Evolutionary conservation across 1,140 invertebrate genomes (phyloP).

Genomic region (Tribolium castaneum): DNA sequence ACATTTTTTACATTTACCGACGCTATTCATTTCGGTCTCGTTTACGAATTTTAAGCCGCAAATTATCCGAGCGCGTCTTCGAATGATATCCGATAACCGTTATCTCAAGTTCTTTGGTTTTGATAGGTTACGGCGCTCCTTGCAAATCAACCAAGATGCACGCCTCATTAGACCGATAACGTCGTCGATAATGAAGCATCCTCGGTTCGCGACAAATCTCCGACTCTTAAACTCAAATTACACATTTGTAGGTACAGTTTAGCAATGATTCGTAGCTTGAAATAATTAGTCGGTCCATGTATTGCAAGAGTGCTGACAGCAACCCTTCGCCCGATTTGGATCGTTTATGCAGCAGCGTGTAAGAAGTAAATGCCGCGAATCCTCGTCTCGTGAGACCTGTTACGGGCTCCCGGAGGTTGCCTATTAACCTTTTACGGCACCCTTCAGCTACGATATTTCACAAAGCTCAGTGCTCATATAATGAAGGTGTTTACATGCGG

Average conservation of each 20-base stretch:
- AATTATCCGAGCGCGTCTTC: not conserved
- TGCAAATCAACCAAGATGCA: not conserved
- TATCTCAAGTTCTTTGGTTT: not conserved
- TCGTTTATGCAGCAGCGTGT: slow-evolving; percentile 47
- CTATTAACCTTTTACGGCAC: slow-evolving; percentile 52
- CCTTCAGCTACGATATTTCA: slow-evolving; percentile 49
- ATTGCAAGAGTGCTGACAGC: not conserved
- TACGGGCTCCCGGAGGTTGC: slow-evolving; percentile 47
- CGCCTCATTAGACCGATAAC: slow-evolving; percentile 15
- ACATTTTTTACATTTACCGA: no score
- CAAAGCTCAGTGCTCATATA: slow-evolving; percentile 51
- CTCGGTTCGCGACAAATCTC: not conserved
- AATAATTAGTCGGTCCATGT: slow-evolving; percentile 8
- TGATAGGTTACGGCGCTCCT: not conserved
- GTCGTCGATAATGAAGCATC: slow-evolving; percentile 19
- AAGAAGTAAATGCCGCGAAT: slow-evolving; percentile 45
- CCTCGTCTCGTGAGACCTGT: slow-evolving; percentile 46
- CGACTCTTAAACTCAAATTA: not conserved
- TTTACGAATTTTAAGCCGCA: not conserved
- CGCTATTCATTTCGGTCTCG: not conserved
- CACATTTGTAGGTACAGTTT: not conserved
- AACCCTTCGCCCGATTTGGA: slow-evolving; percentile 42
- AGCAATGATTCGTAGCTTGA: not conserved
- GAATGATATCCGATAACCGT: slow-evolving; percentile 1
- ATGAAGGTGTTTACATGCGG: slow-evolving; percentile 55